Base-by-base conservation (phyloP, 2,888 invertebrate species). In the Tinea trinotella region DNA sequence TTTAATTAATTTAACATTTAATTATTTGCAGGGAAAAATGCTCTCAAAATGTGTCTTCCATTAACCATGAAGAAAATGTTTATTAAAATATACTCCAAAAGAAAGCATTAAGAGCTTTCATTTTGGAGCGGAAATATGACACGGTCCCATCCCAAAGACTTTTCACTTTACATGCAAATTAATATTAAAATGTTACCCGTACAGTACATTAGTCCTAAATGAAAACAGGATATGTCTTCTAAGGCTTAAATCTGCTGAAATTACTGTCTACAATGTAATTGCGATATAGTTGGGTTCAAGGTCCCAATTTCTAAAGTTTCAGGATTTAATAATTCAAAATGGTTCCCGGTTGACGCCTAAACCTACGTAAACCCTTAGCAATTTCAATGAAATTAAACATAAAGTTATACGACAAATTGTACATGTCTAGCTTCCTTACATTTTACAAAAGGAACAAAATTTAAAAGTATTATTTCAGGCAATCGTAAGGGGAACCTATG, bases 151-250 rank as follows among this genome's bases (percentile, higher is more conserved):
- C 40, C 4, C 46, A 46, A 46, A 46, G 19, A 19, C 10, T 19
- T 46, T 46, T 19, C 46, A 46, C 46, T 46, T 46, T 46, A 46
- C 17, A 46, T 46, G 46, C 15, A 46, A 46, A 46, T 46, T 40
- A 30, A 30, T 30, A 30, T 30, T 30, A 13, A 40, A 40, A 40
- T 40, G 13, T 40, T 40, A 15, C 40, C 40, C 15, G n/a, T 40
- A 40, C 7, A 40, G 17, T 1, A 40, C 40, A 40, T 40, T 40
- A 40, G 40, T 13, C 40, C 12, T n/a, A 40, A 40, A 40, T 17
- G 40, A 40, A 17, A 40, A 17, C 40, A 30, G 3, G 13, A 40
- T 12, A 40, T 15, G 40, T 40, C 40, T 3, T 17, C 17, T 13
- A 15, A n/a, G 40, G 7, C 40, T 13, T 40, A 13, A 40, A 40